Conservation (phyloP, 2,888 invertebrate species). For the Hypena proboscidalis region DNA sequence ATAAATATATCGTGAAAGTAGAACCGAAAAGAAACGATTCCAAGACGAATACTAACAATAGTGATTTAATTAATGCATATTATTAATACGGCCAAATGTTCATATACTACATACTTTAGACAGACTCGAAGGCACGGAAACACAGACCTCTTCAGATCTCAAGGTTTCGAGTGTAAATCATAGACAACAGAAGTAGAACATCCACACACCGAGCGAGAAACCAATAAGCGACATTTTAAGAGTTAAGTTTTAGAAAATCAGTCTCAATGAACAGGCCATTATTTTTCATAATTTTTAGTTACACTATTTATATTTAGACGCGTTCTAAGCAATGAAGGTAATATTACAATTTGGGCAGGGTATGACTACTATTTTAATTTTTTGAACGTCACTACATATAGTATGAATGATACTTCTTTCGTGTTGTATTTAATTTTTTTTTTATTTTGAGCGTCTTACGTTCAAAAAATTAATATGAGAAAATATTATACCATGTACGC, state of each 20-base stretch:
- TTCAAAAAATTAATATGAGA: constrained; percentile 16
- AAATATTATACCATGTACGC: constrained; percentile 13
- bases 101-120: constrained; percentile 32
- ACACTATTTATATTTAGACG: constrained; percentile 58
- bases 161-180: constrained; percentile 27
- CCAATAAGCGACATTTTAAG: constrained; percentile 59
- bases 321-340: constrained; percentile 47
- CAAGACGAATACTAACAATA: constrained; percentile 6
- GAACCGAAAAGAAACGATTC: no score
- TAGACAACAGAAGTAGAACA: constrained; percentile 33
- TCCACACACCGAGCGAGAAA: constrained; percentile 51
- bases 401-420: no score
- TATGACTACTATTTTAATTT: constrained; percentile 11
- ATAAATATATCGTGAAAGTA: no score
- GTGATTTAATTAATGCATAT: constrained; percentile 16
- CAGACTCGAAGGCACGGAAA: constrained; percentile 46
- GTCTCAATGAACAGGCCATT: constrained; percentile 84
- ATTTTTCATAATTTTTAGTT: constrained; percentile 67
- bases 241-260: constrained; percentile 81
- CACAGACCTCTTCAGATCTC: constrained; percentile 32
- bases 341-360: constrained; percentile 19
- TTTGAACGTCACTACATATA: no score
- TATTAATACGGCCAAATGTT: constrained; percentile 33
- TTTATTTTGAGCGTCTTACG: not conserved
- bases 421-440: no score